These are phyloP conservation scores for Philypnodon macrostomus DNA, from an alignment of 2,797 vertebrate genomes.

Conservation along the genomic window DNA sequence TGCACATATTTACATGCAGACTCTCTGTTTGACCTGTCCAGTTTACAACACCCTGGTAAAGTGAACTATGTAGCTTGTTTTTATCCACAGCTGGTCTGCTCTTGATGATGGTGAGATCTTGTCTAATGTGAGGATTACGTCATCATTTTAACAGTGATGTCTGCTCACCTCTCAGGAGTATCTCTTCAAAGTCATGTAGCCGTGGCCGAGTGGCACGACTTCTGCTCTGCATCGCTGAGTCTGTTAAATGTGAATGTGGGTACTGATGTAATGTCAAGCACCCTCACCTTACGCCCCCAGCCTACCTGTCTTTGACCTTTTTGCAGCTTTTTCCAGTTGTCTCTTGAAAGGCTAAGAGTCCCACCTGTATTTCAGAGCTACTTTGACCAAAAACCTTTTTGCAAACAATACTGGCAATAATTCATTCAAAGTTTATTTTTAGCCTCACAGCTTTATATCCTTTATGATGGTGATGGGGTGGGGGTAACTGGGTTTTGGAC, in stretches of 20 bases:
- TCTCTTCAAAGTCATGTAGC: slow-evolving; percentile 67
- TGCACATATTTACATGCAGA: slow-evolving; percentile 47
- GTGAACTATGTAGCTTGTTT: slow-evolving; percentile 51
- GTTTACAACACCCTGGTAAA: slow-evolving; percentile 56
- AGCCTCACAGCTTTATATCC: slow-evolving; percentile 74
- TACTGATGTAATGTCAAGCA: slow-evolving; percentile 52
- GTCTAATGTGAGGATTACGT: slow-evolving; percentile 44
- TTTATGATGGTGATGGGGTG: slow-evolving; percentile 59
- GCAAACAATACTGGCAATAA: slow-evolving; percentile 76
- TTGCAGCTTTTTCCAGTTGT: slow-evolving; percentile 43
- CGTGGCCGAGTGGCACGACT: slow-evolving; percentile 55
- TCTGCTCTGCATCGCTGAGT: slow-evolving; percentile 49
- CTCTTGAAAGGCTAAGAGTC: slow-evolving; percentile 37
- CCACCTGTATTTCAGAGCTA: slow-evolving; percentile 56
- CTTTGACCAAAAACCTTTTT: slow-evolving; percentile 72
- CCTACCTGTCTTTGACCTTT: slow-evolving; percentile 44
- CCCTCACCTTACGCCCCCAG: slow-evolving; percentile 50
- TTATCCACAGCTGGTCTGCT: slow-evolving; percentile 48
- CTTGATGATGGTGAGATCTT: slow-evolving; percentile 51
- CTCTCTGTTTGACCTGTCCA: slow-evolving; percentile 50
- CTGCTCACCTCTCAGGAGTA: slow-evolving; percentile 68
- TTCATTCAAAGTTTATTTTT: slow-evolving; percentile 66
- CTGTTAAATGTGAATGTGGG: slow-evolving; percentile 74
- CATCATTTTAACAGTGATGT: slow-evolving; percentile 46
- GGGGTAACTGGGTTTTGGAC: slow-evolving; percentile 63